These are phyloP conservation scores for Rana temporaria DNA, from an alignment of 2,113 vertebrate species.

Conservation along the genomic window DNA sequence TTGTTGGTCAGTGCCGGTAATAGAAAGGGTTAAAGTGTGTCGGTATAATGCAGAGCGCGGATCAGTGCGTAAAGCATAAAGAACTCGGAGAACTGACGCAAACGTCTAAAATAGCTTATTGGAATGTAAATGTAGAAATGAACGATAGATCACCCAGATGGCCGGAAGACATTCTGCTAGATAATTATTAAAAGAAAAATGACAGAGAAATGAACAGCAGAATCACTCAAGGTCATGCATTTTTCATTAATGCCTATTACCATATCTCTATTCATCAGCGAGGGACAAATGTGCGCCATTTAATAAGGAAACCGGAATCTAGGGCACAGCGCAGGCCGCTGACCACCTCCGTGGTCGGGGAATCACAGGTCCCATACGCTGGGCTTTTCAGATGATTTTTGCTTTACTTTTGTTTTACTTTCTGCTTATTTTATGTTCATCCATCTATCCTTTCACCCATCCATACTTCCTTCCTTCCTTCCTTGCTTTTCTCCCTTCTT, in stretches of 20 bases:
- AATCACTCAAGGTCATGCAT: slow-evolving; percentile 32
- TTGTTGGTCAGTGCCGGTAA: not conserved
- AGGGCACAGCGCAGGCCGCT: not conserved
- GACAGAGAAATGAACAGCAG: slow-evolving; percentile 15
- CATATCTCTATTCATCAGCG: slow-evolving; percentile 16
- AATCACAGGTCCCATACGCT: too few species aligned
- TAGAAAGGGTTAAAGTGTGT: not conserved
- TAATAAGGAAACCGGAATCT: slow-evolving; percentile 9
- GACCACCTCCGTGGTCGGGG: not conserved
- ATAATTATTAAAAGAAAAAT: slow-evolving; percentile 35
- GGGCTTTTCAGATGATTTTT: too few species aligned
- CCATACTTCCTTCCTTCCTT: too few species aligned
- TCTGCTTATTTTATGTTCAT: too few species aligned
- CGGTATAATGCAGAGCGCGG: not conserved
- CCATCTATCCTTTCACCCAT: too few species aligned
- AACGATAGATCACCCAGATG: slow-evolving; percentile 46
- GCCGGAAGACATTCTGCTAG: slow-evolving; percentile 12
- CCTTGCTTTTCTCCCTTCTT: too few species aligned
- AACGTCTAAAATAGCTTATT: slow-evolving; percentile 38
- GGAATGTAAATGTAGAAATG: slow-evolving; percentile 8
- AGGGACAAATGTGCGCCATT: slow-evolving; percentile 10
- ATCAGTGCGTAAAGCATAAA: not conserved
- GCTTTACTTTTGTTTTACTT: too few species aligned
- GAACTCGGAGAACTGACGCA: not conserved
- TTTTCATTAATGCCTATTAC: slow-evolving; percentile 21